A percentile compares a stretch with the other conserved stretches of the same genome.
These are phyloP conservation scores for Pandemis corylana DNA, from an alignment of 2,888 invertebrate genomes.

Conservation along the genomic window DNA sequence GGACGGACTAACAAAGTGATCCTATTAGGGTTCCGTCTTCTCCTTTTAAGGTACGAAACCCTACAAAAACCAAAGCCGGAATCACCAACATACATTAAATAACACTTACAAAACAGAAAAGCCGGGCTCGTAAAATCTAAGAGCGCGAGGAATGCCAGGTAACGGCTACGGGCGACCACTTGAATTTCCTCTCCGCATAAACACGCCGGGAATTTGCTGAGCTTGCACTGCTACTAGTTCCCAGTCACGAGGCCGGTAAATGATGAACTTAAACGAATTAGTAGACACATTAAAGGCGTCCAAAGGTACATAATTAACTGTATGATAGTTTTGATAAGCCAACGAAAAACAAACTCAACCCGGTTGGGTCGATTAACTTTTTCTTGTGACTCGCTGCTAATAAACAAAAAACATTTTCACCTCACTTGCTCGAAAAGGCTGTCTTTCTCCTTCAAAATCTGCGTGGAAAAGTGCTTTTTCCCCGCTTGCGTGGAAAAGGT, in stretches of 20 bases:
- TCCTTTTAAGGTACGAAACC: too few species aligned
- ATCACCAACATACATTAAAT: neutral
- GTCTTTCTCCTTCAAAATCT: too few species aligned
- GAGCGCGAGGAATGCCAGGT: constrained; percentile 32
- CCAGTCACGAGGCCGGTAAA: constrained; percentile 29
- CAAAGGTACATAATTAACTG: neutral
- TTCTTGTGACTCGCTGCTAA: too few species aligned
- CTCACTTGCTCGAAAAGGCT: too few species aligned
- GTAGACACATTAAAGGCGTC: neutral
- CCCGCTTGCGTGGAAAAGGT: too few species aligned
- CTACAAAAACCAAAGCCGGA: neutral
- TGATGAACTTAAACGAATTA: constrained; percentile 32
- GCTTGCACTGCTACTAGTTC: constrained; percentile 25
- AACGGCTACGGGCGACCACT: constrained; percentile 32
- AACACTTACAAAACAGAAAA: constrained; percentile 16
- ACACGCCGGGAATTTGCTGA: constrained; percentile 37
- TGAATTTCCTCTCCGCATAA: constrained; percentile 36
- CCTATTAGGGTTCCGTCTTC: too few species aligned
- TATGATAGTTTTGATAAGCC: too few species aligned
- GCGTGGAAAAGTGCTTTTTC: too few species aligned
- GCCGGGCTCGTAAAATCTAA: constrained; percentile 23
- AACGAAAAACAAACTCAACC: too few species aligned
- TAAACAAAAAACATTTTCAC: too few species aligned
- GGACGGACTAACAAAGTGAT: too few species aligned
- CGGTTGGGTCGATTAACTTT: too few species aligned